Conservation (phyloP, 2,797 vertebrate genomes). For the Sebastes taczanowskii region DNA sequence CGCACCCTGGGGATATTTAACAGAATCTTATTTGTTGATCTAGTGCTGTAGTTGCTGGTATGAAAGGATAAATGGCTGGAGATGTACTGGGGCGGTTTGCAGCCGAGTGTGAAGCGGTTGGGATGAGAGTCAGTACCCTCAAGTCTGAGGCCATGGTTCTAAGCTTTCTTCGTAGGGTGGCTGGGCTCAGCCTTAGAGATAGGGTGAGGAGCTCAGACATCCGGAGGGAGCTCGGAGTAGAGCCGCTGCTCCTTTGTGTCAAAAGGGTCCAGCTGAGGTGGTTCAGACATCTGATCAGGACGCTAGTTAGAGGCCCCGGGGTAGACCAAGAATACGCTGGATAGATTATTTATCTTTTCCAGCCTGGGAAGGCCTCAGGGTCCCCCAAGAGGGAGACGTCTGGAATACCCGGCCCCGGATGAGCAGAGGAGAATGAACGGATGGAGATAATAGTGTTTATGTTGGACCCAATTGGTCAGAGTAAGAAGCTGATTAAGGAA, state of each 20-base stretch:
- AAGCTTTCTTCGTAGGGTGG: neutral
- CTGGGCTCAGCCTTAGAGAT: neutral
- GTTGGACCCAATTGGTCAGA: neutral
- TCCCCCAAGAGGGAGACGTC: neutral
- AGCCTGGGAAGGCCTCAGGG: too few relatives aligned
- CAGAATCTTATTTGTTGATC: neutral
- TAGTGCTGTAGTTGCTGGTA: neutral
- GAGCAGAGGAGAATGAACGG: neutral
- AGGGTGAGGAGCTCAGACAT: too few relatives aligned
- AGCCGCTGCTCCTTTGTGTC: neutral
- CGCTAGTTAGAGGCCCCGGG: neutral
- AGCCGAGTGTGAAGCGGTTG: neutral
- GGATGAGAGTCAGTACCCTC: neutral
- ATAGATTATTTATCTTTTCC: neutral
- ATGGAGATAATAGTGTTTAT: neutral
- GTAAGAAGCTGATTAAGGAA: neutral
- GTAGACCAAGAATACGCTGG: neutral
- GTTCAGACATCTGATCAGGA: neutral
- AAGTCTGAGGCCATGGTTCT: neutral
- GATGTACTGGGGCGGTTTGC: neutral
- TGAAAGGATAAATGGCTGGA: neutral
- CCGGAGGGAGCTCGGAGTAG: neutral
- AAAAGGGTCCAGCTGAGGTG: neutral
- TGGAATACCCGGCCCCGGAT: neutral
- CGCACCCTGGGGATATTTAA: neutral